Base-by-base conservation (phyloP, 1,140 invertebrate species). In the Drosophila sp. region DNA sequence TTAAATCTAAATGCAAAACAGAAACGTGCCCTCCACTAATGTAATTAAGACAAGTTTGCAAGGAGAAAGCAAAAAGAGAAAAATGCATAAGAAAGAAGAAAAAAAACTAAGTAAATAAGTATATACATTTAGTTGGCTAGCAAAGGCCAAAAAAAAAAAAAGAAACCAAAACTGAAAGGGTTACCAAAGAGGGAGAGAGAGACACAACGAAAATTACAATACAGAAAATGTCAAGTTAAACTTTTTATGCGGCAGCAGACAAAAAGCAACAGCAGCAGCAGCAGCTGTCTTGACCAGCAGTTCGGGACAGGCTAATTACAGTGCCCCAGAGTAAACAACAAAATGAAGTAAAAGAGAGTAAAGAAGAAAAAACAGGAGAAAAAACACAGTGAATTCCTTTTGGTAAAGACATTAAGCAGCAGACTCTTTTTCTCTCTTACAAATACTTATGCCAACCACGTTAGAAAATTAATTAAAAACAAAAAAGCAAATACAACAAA, bases 21-120 rank as follows among this genome's bases (percentile, higher is more conserved):
- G 68, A 62, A 67, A 32, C 56, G 60, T 55, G 17, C n/a, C 25
- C 56, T 84, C 84, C 66, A 60, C 50, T 74, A 83, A 87, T 89
- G 84, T 79, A 87, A 87, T 87, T 87, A 87, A 79, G 66, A 56
- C 35, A 38, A 73, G 83, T 87, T 84, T 89, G 83, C 76, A 80
- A 87, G 63, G 64, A 70, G 86, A 85, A 74, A 60, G 73, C 29
- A 70, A 55, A 55, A 62, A 62, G 69, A 60, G 72, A 58, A 54
- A 67, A 84, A 84, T 76, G 76, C 76, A 66, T 76, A 76, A 72
- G 66, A 44, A 68, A 72, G 41, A 78, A 61, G 65, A 72, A 67
- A 60, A 32, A 40, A 23, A 78, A 60, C 57, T 66, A 61, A 71
- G 67, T 67, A 60, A 40, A 71, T 76, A 73, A 72, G 27, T 57